phyloP scores from a whole-genome alignment of 1,140 invertebrate genomes.

The Penaeus vannamei region DNA sequence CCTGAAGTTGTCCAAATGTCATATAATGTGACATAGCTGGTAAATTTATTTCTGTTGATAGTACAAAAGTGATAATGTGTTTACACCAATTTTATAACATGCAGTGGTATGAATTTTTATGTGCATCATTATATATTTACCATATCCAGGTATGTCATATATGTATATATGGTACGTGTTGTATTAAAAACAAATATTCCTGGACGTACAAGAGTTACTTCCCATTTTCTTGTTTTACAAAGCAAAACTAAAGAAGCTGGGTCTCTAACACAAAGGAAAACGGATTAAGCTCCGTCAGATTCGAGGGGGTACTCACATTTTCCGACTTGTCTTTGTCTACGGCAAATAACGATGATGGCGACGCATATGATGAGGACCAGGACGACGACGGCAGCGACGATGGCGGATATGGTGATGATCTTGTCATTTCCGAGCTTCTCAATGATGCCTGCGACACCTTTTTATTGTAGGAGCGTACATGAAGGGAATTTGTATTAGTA shows the following conservation, averaged over 20 bases:
- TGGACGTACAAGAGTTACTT: constrained; percentile 23
- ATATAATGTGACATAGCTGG: no score
- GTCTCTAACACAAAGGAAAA: constrained; percentile 25
- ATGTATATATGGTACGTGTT: neutral
- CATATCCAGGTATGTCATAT: neutral
- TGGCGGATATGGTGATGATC: constrained; percentile 82
- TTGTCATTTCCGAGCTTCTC: constrained; percentile 82
- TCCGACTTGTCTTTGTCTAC: constrained; percentile 82
- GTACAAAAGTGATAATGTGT: no score
- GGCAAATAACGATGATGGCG: constrained; percentile 85
- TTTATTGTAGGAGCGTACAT: constrained; percentile 4
- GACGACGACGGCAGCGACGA: constrained; percentile 82
- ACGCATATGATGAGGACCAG: constrained; percentile 86
- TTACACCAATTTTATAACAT: no score
- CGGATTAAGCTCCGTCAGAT: neutral
- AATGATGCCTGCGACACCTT: constrained; percentile 70
- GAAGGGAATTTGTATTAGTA: no score
- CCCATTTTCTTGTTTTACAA: constrained; percentile 10
- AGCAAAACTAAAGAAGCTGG: neutral
- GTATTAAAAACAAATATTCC: neutral
- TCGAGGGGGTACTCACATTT: constrained; percentile 85
- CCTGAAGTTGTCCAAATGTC: no score
- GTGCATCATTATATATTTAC: no score
- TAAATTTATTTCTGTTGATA: no score
- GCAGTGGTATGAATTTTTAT: no score